Evolutionary conservation across 2,888 invertebrate genomes (phyloP).

Genomic region (Junonia oenone): DNA sequence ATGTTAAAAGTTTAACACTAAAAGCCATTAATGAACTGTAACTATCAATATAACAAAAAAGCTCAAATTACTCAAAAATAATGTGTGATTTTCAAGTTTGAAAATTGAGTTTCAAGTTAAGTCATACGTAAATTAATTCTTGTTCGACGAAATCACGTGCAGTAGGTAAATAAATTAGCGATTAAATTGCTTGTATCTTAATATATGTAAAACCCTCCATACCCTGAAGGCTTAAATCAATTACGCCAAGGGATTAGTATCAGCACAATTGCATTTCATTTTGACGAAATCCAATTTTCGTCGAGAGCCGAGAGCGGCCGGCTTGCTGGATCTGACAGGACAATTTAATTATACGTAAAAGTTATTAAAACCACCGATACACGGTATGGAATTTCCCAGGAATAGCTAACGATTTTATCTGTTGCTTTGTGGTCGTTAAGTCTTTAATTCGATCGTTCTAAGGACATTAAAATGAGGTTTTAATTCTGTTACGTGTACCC

Average conservation of each 20-base stretch:
- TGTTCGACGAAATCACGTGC: too few species aligned
- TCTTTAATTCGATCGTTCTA: too few species aligned
- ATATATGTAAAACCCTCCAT: neutral
- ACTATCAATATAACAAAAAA: too few species aligned
- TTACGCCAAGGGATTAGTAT: constrained; percentile 10
- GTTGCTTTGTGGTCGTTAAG: neutral
- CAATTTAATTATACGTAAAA: constrained; percentile 7
- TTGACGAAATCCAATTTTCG: constrained; percentile 18
- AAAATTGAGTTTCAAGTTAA: too few species aligned
- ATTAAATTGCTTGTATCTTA: neutral
- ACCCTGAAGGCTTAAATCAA: constrained; percentile 1
- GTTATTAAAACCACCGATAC: constrained; percentile 9
- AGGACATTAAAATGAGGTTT: too few species aligned
- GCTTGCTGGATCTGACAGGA: constrained; percentile 2
- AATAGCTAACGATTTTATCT: neutral
- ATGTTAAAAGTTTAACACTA: too few species aligned
- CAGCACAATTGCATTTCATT: constrained; percentile 6
- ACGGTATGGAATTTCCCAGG: neutral
- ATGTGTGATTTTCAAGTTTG: too few species aligned
- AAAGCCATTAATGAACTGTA: too few species aligned
- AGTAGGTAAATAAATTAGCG: too few species aligned
- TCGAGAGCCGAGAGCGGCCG: neutral
- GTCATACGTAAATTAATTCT: too few species aligned
- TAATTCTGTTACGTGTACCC: too few species aligned
- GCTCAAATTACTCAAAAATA: too few species aligned